Evolutionary conservation across 2,888 invertebrate genomes (phyloP), one percentile per base, ranked within the genome.

Genomic region (Cephus pygmeus): DNA sequence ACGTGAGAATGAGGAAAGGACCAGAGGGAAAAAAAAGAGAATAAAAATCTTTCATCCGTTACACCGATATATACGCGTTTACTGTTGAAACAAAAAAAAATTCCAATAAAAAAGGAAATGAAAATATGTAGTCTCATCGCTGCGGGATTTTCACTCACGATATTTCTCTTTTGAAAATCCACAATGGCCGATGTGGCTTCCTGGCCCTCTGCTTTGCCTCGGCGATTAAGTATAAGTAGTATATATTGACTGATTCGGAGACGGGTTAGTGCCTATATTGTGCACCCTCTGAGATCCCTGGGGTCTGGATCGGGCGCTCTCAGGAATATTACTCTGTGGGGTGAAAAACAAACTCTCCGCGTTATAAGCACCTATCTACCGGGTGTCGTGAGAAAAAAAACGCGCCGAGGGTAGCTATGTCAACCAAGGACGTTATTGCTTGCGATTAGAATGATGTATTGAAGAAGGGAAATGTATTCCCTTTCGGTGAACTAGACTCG

Each of bases 1-100:
- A 33, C 23, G 56, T 31, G 75, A 40, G n/a, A 75, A 23, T 40
- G 69, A 73, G 69, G 34, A 34, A 71, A 56, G 34, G 12, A 35
- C 35, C 0, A 34, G 34, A 69, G n/a, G 69, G n/a, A 11, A 73
- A 15, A 34, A 36, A 31, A 6, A 36, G 33, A 34, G 33, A 33
- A 31, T 75, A 33, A 34, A 76, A 82, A 81, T 81, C 77, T 79
- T 79, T 81, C 81, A 80, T 79, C 77, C 78, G 78, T 81, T 78
- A 81, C 23, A 9, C 56, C 56, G 9, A 9, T 56, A 56, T 56
- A 56, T 1, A 56, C 56, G 56, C 56, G 56, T 56, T 9, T 23
- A 56, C 9, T 23, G 23, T 9, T 56, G 56, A 12, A 34, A 34
- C 1, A 34, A 40, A 40, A 15, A 36, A 23, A 40, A 23, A 23